A percentile compares a stretch with the other conserved stretches of the same genome.
Evolutionary conservation across 2,113 vertebrate genomes (phyloP).

Genomic region (Rhodinocichla rosea): DNA sequence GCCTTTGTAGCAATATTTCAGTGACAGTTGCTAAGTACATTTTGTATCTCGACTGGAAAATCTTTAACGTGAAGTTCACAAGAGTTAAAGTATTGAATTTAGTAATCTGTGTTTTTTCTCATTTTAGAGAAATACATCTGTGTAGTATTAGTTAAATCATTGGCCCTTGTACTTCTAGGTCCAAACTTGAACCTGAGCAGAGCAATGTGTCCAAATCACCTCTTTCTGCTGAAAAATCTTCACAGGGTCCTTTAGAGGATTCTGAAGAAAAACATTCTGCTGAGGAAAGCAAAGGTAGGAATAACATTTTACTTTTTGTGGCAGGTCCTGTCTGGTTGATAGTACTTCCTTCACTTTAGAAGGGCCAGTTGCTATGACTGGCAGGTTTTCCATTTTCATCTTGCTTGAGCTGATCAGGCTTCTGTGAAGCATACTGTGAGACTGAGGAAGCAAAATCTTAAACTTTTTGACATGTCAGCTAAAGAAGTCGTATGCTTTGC

Average conservation of each 20-base stretch:
- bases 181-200: constrained; percentile 87
- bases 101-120: not conserved
- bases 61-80: not conserved
- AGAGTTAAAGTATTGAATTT: not conserved
- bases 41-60: not conserved
- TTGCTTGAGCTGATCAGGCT: not conserved
- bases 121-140: not conserved
- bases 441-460: not conserved
- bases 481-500: not conserved
- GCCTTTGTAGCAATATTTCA: not conserved
- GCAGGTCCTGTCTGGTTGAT: not conserved
- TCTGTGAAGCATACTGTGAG: not conserved
- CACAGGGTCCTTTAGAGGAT: constrained; percentile 46
- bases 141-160: not conserved
- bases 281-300: constrained; percentile 81
- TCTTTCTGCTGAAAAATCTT: constrained; percentile 44
- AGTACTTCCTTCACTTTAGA: not conserved
- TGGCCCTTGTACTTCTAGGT: constrained; percentile 70
- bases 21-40: not conserved
- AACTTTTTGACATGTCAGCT: not conserved
- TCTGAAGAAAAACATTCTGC: constrained; percentile 70
- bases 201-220: constrained; percentile 43
- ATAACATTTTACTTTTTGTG: not conserved
- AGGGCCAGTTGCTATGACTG: not conserved
- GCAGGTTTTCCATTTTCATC: not conserved